Percentiles rank a stretch among this genome's conserved stretches.
phyloP scores from a whole-genome alignment of 2,113 vertebrate genomes.

The Poecile atricapillus region DNA sequence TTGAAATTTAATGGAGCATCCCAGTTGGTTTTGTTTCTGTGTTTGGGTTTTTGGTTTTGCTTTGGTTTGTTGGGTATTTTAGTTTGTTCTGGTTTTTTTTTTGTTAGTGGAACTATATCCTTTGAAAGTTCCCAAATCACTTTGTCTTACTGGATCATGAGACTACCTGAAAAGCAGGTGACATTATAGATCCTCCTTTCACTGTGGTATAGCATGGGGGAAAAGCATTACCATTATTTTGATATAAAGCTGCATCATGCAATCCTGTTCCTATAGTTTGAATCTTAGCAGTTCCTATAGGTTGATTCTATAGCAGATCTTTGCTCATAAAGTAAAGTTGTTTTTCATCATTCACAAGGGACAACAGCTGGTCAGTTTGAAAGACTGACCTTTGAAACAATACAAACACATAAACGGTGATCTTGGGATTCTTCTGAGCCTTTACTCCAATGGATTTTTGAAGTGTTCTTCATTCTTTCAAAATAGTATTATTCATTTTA shows the following conservation, averaged over 20 bases:
- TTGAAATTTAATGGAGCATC: not conserved
- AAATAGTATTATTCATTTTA: not conserved
- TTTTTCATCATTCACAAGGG: not conserved
- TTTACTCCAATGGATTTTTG: not conserved
- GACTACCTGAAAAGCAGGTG: not conserved
- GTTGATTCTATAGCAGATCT: not conserved
- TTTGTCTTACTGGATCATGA: not conserved
- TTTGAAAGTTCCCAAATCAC: not conserved
- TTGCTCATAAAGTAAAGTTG: not conserved
- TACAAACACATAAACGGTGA: not conserved
- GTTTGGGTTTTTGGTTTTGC: not conserved
- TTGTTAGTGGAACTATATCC: not conserved
- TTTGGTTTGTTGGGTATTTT: not conserved
- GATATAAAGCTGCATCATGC: not conserved
- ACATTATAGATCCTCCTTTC: not conserved
- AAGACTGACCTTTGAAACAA: not conserved
- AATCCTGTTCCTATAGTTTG: not conserved
- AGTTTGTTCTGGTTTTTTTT: too few relatives aligned
- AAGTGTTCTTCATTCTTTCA: not conserved
- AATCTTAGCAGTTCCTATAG: not conserved
- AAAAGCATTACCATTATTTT: not conserved
- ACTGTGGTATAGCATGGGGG: not conserved
- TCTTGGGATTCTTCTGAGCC: not conserved
- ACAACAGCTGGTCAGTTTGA: not conserved
- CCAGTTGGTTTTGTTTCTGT: not conserved